These are phyloP conservation scores for Lymantria monacha DNA, from an alignment of 2,888 invertebrate genomes.

Conservation along the genomic window DNA sequence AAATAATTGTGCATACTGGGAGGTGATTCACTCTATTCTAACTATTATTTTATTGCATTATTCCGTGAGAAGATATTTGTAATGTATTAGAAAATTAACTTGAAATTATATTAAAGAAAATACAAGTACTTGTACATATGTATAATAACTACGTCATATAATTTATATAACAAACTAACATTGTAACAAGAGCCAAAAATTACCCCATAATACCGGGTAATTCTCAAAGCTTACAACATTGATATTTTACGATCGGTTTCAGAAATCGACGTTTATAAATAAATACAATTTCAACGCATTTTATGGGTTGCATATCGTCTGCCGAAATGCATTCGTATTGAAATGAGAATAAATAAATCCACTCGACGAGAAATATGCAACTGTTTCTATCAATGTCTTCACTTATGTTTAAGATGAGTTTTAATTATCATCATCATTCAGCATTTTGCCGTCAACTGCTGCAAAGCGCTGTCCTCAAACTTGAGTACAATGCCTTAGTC, in stretches of 20 bases:
- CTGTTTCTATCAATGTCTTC: neutral
- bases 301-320: conserved; percentile 51
- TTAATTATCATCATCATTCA: no score
- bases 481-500: no score
- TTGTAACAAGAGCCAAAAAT: neutral
- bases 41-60: no score
- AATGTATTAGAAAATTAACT: no score
- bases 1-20: no score
- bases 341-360: conserved; percentile 46
- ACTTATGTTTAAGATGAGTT: no score
- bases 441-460: no score
- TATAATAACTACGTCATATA: neutral
- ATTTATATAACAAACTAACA: neutral
- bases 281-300: conserved; percentile 64
- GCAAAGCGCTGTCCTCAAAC: no score
- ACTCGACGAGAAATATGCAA: conserved; percentile 32
- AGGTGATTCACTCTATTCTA: no score
- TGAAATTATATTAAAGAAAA: no score
- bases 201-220: conserved; percentile 1
- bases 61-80: no score
- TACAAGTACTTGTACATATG: no score
- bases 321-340: conserved; percentile 39
- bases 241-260: conserved; percentile 60
- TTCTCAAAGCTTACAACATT: conserved; percentile 20
- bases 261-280: conserved; percentile 68